Evolutionary conservation across 1,140 invertebrate species (phyloP), one percentile per base, ranked within the genome.

Genomic region (Caenorhabditis latens): DNA sequence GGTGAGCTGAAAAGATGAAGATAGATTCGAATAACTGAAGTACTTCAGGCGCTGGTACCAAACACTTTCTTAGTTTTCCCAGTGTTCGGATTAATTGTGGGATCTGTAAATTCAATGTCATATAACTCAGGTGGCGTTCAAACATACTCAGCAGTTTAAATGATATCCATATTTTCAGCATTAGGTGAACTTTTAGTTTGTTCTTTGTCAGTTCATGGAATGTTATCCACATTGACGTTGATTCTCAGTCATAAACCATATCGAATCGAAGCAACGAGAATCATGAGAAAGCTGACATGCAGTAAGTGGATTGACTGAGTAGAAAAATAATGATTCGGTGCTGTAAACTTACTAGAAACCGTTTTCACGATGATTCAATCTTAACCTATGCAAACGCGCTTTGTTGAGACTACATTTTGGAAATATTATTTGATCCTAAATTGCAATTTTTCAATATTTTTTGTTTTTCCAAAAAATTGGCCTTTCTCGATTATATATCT

Each of bases 211-310:
- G n/a, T 58, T 58, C 57, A 58, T 58, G 57, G 57, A 58, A 21
- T 58, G 3, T n/a, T 21, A n/a, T 58, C 57, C n/a, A 58, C 57
- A n/a, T 58, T 58, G n/a, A 58, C 57, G n/a, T 58, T 58, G 57
- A 58, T 58, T n/a, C 8, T 58, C 16, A 58, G 57, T 58, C 57
- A 58, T 58, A 58, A 58, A 58, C 57, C 16, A n/a, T 58, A 58
- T n/a, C 2, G 57, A 58, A 5, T 5, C 2, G 57, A 58, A n/a
- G 57, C 57, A 21, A 8, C 8, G 14, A 21, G 57, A 58, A 4
- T 58, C 13, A 58, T 16, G n/a, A 58, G 57, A 21, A 58, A 58
- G n/a, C 16, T 58, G 8, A n/a, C 4, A n/a, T 58, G 57, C 57
- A 21, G 57, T 58, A n/a, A 58, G 57, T 21, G 50, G 9, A 16